phyloP scores from a whole-genome alignment of 2,888 invertebrate species.

The Petrolisthes cinctipes region DNA sequence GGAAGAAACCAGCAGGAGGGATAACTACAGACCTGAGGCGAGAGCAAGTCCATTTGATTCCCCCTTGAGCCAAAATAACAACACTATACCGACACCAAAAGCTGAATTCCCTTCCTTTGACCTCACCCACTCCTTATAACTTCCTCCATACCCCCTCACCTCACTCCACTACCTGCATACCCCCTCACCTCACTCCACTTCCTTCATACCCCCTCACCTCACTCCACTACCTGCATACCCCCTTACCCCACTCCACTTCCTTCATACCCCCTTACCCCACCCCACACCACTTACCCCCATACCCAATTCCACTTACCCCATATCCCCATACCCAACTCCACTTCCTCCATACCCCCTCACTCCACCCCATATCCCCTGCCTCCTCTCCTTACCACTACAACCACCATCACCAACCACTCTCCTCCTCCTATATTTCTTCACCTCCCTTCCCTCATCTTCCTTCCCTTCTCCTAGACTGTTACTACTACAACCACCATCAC shows the following conservation, averaged over 20 bases:
- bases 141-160: too few species aligned
- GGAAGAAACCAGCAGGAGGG: too few species aligned
- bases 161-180: too few species aligned
- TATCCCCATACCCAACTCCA: neutral
- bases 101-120: too few species aligned
- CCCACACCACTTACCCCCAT: neutral
- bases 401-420: neutral
- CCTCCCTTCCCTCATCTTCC: neutral
- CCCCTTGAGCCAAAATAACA: too few species aligned
- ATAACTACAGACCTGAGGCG: too few species aligned
- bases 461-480: neutral
- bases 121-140: too few species aligned
- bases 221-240: neutral
- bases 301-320: neutral
- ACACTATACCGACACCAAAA: too few species aligned
- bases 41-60: too few species aligned
- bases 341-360: neutral
- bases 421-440: neutral
- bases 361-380: neutral
- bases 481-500: too few species aligned
- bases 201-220: too few species aligned
- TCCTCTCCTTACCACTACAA: neutral
- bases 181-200: too few species aligned
- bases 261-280: neutral
- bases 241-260: neutral